Base-by-base conservation (phyloP, 2,888 invertebrate species). In the Ectemnius continuus region DNA sequence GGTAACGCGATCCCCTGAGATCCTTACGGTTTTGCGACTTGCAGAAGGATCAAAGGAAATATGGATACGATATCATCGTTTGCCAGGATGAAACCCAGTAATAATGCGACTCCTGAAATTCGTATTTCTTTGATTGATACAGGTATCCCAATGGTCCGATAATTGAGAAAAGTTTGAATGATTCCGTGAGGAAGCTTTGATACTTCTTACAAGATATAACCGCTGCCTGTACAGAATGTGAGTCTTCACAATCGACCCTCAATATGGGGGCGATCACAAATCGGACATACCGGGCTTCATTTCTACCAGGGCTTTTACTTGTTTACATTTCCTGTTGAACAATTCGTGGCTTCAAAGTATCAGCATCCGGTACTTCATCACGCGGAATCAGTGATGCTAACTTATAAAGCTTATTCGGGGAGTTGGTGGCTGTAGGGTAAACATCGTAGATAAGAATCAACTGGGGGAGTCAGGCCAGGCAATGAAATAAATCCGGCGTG, bases 401-500 rank as follows among this genome's bases (percentile, higher is more conserved):
- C 2, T 56, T 2, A n/a, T 11, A 13, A n/a, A 61, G 45, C 48
- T 11, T 46, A 0, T 45, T 16, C 14, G 18, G 36, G 2, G 14
- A 70, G 23, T 26, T 61, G 2, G 26, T 57, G 5, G 57, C 8
- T 47, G 46, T 13, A 60, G 18, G 48, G 20, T 36, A n/a, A 60
- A 52, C 58, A 56, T 64, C 26, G 18, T n/a, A 36, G 52, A 73
- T 67, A 67, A 61, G 18, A 64, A 68, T 72, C 61, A 56, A 28
- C 18, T 6, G n/a, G 61, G 66, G 70, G 68, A 20, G 64, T 46
- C 57, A 57, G 68, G 36, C 36, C 18, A 14, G 67, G 82, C 79
- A 84, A 85, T 86, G 85, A 87, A 87, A 85, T 84, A 84, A 87
- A 88, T 86, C 84, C 84, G 77, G 79, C 72, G 81, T 81, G 83